These are phyloP conservation scores for Trissoscelio sp. DNA, from an alignment of 2,888 invertebrate species.

Conservation along the genomic window DNA sequence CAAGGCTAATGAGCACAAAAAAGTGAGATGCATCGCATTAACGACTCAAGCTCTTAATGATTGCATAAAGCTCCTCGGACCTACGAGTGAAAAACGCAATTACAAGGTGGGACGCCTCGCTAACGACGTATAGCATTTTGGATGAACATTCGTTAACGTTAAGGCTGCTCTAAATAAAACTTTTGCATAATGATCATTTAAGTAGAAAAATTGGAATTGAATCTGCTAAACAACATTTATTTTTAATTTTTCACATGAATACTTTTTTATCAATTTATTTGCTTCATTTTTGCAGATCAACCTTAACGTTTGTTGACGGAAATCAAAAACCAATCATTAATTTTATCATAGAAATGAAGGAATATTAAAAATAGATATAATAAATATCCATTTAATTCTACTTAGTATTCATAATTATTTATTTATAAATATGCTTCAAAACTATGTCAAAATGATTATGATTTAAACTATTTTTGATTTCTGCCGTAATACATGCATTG, in stretches of 20 bases:
- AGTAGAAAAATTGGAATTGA: not conserved
- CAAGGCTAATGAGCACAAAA: slow-evolving; percentile 67
- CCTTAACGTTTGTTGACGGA: too few relatives aligned
- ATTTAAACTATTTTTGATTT: slow-evolving; percentile 26
- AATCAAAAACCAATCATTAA: too few relatives aligned
- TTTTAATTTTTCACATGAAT: too few relatives aligned
- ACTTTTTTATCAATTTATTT: too few relatives aligned
- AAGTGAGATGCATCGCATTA: slow-evolving; percentile 72
- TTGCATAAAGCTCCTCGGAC: slow-evolving; percentile 78
- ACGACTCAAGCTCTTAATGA: slow-evolving; percentile 77
- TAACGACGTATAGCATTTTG: slow-evolving; percentile 21
- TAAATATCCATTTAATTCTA: too few relatives aligned
- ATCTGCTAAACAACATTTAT: too few relatives aligned
- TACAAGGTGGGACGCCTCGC: slow-evolving; percentile 36
- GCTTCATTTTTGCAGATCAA: too few relatives aligned
- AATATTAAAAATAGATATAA: too few relatives aligned
- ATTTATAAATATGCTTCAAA: too few relatives aligned
- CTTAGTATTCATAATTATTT: too few relatives aligned
- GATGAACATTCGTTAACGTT: slow-evolving; percentile 15
- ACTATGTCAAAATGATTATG: too few relatives aligned
- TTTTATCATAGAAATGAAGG: too few relatives aligned
- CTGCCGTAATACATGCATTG: slow-evolving; percentile 22
- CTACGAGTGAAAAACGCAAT: slow-evolving; percentile 73
- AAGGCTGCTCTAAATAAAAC: slow-evolving; percentile 2
- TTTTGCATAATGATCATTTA: not conserved